Base-by-base conservation (phyloP, 1,140 invertebrate genomes). In the Planococcus citri region DNA sequence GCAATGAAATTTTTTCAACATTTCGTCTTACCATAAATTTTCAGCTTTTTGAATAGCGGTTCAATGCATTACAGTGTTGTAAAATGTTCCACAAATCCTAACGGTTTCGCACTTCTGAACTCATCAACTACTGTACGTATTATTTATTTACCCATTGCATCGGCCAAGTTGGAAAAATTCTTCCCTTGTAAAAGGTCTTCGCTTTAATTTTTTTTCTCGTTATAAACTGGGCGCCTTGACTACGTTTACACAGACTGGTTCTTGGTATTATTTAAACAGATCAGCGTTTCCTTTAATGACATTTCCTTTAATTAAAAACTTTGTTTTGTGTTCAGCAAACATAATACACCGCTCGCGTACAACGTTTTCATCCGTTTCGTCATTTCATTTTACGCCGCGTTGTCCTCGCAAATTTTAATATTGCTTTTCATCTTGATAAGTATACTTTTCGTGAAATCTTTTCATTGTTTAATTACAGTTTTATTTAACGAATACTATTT, bases 261-360 rank as follows among this genome's bases (percentile, higher is more conserved):
- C 41, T 51, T 51, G 41, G 41, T 51, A 51, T 51, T 51, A 51
- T 51, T 51, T 51, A 51, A 51, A 51, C 41, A 51, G 41, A 51
- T 51, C 41, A 51, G n/a, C 41, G 41, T 51, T 51, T 51, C 41
- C 41, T 51, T 51, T 51, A 51, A 51, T 51, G 41, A 51, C 41
- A 51, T 51, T 51, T 51, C 41, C 41, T 51, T 51, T 51, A 51
- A 51, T 51, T 51, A 51, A 51, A 51, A 51, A 51, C 41, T 51
- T 51, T 51, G 41, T 51, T 51, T 51, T 20, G 41, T 14, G 41
- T 51, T 51, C 3, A 20, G 41, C 41, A 51, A 20, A 14, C n/a
- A 20, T 51, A 51, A 51, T 51, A 51, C 41, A n/a, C n/a, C 6
- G 41, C 17, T 51, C 41, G n/a, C 41, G n/a, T 51, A 17, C 41